Percentiles rank a stretch among this genome's conserved stretches.
These are phyloP conservation scores for Cheilosia pagana DNA, from an alignment of 2,888 invertebrate species.

Conservation along the genomic window DNA sequence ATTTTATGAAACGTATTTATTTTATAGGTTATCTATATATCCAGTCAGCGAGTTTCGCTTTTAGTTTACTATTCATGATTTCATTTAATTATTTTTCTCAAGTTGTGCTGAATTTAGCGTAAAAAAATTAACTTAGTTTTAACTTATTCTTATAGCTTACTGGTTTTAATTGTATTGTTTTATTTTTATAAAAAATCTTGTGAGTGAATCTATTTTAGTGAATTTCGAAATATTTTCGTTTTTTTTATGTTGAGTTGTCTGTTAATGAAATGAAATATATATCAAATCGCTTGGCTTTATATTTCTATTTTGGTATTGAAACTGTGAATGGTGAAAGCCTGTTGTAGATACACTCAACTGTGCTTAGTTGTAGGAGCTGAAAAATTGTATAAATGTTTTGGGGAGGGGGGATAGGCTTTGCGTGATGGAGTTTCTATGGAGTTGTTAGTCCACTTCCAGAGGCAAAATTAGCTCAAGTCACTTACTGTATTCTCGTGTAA, in stretches of 20 bases:
- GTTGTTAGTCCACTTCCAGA: constrained; percentile 49
- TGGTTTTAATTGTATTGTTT: constrained; percentile 38
- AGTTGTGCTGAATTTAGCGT: constrained; percentile 69
- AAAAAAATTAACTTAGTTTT: constrained; percentile 66
- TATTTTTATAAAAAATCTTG: constrained; percentile 38
- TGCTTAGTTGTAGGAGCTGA: background rate
- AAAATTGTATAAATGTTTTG: constrained; percentile 33
- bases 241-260: constrained; percentile 24
- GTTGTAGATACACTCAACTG: constrained; percentile 15
- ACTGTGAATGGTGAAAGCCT: constrained; percentile 41
- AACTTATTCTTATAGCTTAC: constrained; percentile 50
- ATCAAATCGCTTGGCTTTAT: constrained; percentile 73
- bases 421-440: constrained; percentile 64
- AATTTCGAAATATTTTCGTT: constrained; percentile 40
- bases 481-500: background rate
- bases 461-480: background rate
- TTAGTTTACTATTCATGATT: constrained; percentile 30
- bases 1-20: constrained; percentile 53
- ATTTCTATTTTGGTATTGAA: constrained; percentile 24
- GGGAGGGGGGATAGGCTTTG: constrained; percentile 24
- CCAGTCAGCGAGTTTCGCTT: constrained; percentile 52
- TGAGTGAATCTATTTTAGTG: constrained; percentile 52
- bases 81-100: constrained; percentile 40
- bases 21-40: constrained; percentile 53
- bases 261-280: constrained; percentile 31